A percentile compares a stretch with the other conserved stretches of the same genome.
Conservation (phyloP, 2,113 vertebrate genomes). For the human region GRCh38 chr14:82886001-82886500, state of each 20-base stretch:
- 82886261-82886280: background rate
- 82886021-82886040: no score
- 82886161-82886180: no score
- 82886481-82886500: background rate
- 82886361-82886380: background rate
- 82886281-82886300: background rate
- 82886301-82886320: background rate
- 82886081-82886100: no score
- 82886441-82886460: background rate
- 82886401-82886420: background rate
- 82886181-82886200: no score
- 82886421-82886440: background rate
- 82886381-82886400: background rate
- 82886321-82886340: background rate
- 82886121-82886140: no score
- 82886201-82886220: no score
- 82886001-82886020: background rate
- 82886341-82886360: background rate
- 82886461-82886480: background rate
- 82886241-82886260: background rate
- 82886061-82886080: no score
- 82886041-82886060: no score
- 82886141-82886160: no score
- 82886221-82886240: background rate
- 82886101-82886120: no score